Evolutionary conservation across 1,140 invertebrate species (phyloP).

Genomic region (Laodelphax striatellus): DNA sequence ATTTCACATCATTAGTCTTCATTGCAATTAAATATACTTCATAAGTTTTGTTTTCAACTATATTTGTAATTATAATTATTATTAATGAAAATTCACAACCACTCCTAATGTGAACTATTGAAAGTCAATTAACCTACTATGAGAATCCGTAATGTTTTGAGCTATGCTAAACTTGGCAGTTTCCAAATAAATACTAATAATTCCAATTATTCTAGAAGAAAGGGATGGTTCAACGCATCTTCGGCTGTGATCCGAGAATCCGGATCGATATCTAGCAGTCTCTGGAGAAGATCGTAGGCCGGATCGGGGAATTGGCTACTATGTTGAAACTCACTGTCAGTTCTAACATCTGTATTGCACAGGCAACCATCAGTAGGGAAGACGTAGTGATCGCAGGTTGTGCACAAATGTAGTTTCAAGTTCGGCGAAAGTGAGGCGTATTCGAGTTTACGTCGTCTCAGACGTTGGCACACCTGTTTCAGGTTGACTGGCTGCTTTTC

Average conservation of each 20-base stretch:
- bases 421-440: background rate
- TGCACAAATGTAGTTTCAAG: background rate
- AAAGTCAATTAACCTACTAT: too few relatives aligned
- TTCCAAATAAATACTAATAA: too few relatives aligned
- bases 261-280: conserved; percentile 65
- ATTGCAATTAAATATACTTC: too few relatives aligned
- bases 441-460: conserved; percentile 19
- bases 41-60: too few relatives aligned
- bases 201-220: conserved; percentile 35
- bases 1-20: too few relatives aligned
- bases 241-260: conserved; percentile 55
- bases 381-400: background rate
- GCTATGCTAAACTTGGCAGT: too few relatives aligned
- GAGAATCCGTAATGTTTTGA: too few relatives aligned
- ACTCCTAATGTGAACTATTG: too few relatives aligned
- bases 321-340: too few relatives aligned
- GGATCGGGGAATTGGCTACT: conserved; percentile 41
- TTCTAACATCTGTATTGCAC: conserved; percentile 8
- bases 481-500: conserved; percentile 38
- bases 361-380: conserved; percentile 1
- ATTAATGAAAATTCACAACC: too few relatives aligned
- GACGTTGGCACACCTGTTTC: conserved; percentile 35
- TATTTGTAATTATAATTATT: too few relatives aligned
- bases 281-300: conserved; percentile 61
- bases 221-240: conserved; percentile 61